A percentile compares a stretch with the other conserved stretches of the same genome.
Conservation (phyloP, 2,888 invertebrate genomes). For the Scrobipalpa costella region DNA sequence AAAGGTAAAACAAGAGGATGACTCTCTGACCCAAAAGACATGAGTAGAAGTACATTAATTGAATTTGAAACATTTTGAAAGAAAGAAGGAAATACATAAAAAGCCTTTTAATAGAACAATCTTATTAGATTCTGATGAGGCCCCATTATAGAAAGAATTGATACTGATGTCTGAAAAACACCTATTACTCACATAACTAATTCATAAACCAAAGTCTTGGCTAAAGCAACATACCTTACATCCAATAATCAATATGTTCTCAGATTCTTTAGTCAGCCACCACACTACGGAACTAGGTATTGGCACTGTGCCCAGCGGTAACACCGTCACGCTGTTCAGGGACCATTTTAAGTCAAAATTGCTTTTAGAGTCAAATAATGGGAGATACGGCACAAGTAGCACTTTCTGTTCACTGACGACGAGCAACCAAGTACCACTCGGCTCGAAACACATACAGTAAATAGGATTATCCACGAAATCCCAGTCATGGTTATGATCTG, state of each 20-base stretch:
- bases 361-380: constrained; percentile 68
- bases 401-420: constrained; percentile 80
- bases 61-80: not conserved
- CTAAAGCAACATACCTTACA: constrained; percentile 73
- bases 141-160: no score
- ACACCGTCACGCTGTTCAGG: constrained; percentile 70
- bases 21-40: no score
- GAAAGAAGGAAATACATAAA: no score
- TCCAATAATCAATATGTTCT: constrained; percentile 86
- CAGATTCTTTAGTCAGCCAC: constrained; percentile 89
- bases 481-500: constrained; percentile 71
- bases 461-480: constrained; percentile 77
- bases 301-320: constrained; percentile 60
- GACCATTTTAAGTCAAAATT: constrained; percentile 76
- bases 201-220: not conserved
- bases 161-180: no score
- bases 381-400: constrained; percentile 74
- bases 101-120: no score
- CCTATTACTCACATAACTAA: no score
- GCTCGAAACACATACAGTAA: constrained; percentile 90
- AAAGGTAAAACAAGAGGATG: not conserved
- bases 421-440: constrained; percentile 89
- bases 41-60: no score
- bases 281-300: constrained; percentile 85
- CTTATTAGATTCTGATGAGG: no score